Evolutionary conservation across 1,140 invertebrate species (phyloP).

Genomic region (Sinonovacula constricta): DNA sequence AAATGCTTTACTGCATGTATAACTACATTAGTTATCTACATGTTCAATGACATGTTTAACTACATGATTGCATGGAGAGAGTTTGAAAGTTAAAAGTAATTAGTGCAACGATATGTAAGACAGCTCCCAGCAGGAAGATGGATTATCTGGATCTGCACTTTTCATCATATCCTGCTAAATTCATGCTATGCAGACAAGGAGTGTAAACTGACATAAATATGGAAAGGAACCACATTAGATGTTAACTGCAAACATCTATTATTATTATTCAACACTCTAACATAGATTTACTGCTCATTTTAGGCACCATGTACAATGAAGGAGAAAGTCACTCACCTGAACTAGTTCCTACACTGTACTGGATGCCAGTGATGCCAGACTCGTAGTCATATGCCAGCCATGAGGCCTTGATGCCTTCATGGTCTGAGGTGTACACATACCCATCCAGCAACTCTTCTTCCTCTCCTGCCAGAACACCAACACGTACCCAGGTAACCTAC

Average conservation of each 20-base stretch:
- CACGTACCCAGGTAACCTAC: conserved; percentile 54
- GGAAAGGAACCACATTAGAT: no score
- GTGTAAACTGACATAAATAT: no score
- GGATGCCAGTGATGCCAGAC: conserved; percentile 55
- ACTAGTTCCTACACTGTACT: conserved; percentile 59
- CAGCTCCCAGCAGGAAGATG: no score
- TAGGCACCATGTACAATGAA: background rate
- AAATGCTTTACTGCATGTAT: no score
- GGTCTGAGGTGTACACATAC: conserved; percentile 56
- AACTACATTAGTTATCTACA: no score
- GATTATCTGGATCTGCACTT: background rate
- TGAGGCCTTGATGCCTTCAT: conserved; percentile 57
- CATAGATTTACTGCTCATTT: background rate
- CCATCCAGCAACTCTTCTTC: conserved; percentile 60
- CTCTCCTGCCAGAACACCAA: conserved; percentile 54
- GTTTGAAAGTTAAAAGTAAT: no score
- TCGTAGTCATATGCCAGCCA: conserved; percentile 59
- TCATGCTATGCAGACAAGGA: background rate
- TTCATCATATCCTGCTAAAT: background rate
- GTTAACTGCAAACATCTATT: no score
- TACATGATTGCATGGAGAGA: no score
- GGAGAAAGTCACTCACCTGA: no score
- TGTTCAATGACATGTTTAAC: no score
- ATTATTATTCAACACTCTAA: no score
- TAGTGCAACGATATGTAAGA: no score